Evolutionary conservation across 2,113 vertebrate species (phyloP), one percentile per base, ranked within the genome.

Genomic region (Cebidichthys violaceus): DNA sequence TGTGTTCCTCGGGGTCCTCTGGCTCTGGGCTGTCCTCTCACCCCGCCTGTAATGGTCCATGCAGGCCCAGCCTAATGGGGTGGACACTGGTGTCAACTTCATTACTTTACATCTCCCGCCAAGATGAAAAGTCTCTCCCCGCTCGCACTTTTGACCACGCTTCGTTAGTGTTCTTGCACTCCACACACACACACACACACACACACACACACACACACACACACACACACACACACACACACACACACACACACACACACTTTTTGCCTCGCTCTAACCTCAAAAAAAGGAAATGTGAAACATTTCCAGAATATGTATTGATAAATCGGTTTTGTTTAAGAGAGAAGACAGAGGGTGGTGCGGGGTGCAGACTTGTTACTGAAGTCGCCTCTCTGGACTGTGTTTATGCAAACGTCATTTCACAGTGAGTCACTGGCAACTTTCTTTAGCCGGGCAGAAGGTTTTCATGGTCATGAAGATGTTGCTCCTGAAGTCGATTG

Each of bases 1-100:
- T 90, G 87, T 88, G 78, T 90, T 89, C 80, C 24, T 11, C 20
- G 68, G 89, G 91, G 90, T 92, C 86, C 81, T 90, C 83, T 89
- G 86, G 92, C 94, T 94, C 88, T 91, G 91, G 92, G 92, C 92
- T 92, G 93, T 93, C 93, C 94, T 93, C 91, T 95, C 90, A 94
- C 92, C 94, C 94, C 76, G 90, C 86, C 91, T 86, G 89, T 95
- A 95, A 95, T 95, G 94, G 93, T 88, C 93, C 94, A 93, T 94
- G 94, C 92, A 93, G 91, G 86, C 92, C 88, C 81, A 87, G 90
- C 91, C 86, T 95, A 95, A 95, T 95, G 95, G 92, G 92, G 91
- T 95, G 93, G 93, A 92, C 94, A 90, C 86, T 87, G 75, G 93
- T 94, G 94, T 93, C 92, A 94, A 93, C 92, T 95, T 94, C 92